phyloP scores from a whole-genome alignment of 2,797 vertebrate species.

The Margarornis squamiger region DNA sequence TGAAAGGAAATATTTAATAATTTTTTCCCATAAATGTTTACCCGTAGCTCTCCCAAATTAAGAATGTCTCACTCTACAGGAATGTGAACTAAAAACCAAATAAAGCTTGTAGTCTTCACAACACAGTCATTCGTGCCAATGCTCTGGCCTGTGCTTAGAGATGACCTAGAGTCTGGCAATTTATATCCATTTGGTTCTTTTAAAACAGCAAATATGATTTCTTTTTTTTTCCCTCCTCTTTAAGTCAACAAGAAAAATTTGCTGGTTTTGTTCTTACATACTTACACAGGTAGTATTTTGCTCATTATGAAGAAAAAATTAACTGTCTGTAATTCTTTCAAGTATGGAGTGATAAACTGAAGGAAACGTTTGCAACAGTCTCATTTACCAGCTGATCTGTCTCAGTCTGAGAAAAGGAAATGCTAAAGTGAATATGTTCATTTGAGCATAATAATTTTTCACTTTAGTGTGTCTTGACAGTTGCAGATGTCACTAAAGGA shows the following conservation, averaged over 20 bases:
- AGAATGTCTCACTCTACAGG: conserved; percentile 62
- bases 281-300: background rate
- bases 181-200: conserved; percentile 1
- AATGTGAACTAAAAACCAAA: conserved; percentile 69
- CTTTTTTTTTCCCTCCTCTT: background rate
- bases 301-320: background rate
- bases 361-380: background rate
- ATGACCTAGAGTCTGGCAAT: conserved; percentile 45
- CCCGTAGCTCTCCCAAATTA: background rate
- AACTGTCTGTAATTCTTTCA: background rate
- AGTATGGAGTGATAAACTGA: background rate
- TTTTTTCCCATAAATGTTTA: conserved; percentile 68
- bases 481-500: background rate
- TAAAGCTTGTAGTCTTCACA: conserved; percentile 58
- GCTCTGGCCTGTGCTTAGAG: conserved; percentile 47
- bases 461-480: background rate
- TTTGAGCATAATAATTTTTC: background rate
- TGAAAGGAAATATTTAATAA: conserved; percentile 65
- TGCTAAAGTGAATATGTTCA: background rate
- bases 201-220: background rate
- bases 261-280: background rate
- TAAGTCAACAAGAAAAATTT: background rate
- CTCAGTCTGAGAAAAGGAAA: background rate
- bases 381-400: background rate
- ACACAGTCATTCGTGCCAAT: conserved; percentile 38